phyloP scores from a whole-genome alignment of 1,140 invertebrate genomes.

The Chrysopa pallens region DNA sequence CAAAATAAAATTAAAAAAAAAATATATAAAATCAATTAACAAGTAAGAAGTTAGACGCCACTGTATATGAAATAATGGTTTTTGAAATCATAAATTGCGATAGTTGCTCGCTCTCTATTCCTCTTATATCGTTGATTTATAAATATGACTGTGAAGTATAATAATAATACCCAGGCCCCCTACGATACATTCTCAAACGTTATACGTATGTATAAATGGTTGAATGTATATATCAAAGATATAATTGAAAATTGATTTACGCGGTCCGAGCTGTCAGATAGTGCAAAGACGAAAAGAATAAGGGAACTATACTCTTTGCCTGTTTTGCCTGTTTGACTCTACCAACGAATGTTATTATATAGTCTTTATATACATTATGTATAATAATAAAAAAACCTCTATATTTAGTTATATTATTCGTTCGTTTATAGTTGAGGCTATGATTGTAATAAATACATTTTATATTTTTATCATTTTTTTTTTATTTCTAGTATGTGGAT shows the following conservation, averaged over 20 bases:
- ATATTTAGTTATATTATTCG: too few species aligned
- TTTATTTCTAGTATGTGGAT: too few species aligned
- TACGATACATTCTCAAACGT: neutral
- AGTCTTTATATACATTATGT: too few species aligned
- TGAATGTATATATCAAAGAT: slow-evolving; percentile 5
- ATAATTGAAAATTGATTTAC: slow-evolving; percentile 34
- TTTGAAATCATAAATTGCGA: slow-evolving; percentile 27
- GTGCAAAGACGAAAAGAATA: slow-evolving; percentile 17
- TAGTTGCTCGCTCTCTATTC: slow-evolving; percentile 23
- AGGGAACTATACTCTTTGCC: neutral
- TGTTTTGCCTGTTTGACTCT: neutral
- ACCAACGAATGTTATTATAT: too few species aligned
- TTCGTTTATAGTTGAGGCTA: too few species aligned
- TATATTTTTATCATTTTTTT: too few species aligned
- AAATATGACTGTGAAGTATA: slow-evolving; percentile 33
- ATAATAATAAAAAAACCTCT: too few species aligned
- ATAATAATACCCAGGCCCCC: slow-evolving; percentile 3
- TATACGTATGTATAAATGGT: neutral
- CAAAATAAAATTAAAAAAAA: too few species aligned
- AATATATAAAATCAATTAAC: too few species aligned
- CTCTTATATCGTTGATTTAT: slow-evolving; percentile 32
- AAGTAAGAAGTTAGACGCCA: too few species aligned
- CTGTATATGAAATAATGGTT: too few species aligned
- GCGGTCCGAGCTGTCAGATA: slow-evolving; percentile 25
- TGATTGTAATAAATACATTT: too few species aligned